Conservation (phyloP, 2,888 invertebrate species). For the Troilus luridus region DNA sequence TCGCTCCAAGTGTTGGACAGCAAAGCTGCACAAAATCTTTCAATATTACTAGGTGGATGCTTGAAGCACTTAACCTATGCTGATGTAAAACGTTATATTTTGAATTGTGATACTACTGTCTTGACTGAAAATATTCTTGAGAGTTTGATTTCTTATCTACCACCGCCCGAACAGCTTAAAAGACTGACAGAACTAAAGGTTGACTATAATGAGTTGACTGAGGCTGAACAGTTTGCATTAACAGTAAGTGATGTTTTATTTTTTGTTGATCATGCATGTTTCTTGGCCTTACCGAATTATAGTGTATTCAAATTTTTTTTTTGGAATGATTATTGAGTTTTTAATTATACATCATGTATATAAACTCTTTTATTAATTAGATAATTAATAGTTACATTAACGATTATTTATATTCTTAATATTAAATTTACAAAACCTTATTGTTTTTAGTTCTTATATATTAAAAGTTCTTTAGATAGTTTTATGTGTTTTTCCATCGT, state of each 20-base stretch:
- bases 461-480: too few species aligned
- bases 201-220: conserved; percentile 85
- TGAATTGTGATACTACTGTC: conserved; percentile 89
- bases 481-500: too few species aligned
- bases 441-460: too few species aligned
- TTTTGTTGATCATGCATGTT: not conserved
- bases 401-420: too few species aligned
- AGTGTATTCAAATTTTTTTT: too few species aligned
- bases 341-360: not conserved
- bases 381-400: too few species aligned
- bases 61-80: conserved; percentile 86
- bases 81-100: conserved; percentile 84
- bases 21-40: conserved; percentile 94
- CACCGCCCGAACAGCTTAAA: conserved; percentile 90
- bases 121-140: conserved; percentile 90
- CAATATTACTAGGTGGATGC: conserved; percentile 87
- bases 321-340: not conserved
- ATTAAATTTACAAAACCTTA: too few species aligned
- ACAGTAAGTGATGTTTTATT: conserved; percentile 72
- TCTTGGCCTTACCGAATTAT: not conserved
- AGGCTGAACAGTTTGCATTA: conserved; percentile 95
- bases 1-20: conserved; percentile 92
- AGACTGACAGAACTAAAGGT: conserved; percentile 86
- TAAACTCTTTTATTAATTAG: not conserved
- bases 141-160: conserved; percentile 91